Evolutionary conservation across 2,888 invertebrate genomes (phyloP).

Genomic region (Protophormia terraenovae): DNA sequence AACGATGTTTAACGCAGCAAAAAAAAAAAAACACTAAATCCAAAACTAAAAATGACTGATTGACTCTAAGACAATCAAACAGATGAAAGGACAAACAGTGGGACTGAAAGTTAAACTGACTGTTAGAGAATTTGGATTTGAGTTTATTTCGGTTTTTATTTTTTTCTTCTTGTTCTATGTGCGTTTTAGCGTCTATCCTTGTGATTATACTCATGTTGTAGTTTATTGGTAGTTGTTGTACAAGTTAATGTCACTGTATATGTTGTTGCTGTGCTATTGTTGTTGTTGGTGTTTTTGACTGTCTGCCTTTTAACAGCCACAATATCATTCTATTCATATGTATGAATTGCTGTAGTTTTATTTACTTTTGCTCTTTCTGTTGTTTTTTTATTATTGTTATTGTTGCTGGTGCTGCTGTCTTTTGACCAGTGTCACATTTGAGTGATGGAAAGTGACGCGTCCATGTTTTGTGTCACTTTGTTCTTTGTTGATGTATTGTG

Average conservation of each 20-base stretch:
- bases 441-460: conserved; percentile 80
- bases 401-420: conserved; percentile 52
- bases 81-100: background rate
- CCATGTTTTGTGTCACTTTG: conserved; percentile 80
- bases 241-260: conserved; percentile 47
- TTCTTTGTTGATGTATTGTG: conserved; percentile 79
- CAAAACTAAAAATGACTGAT: conserved; percentile 62
- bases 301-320: background rate
- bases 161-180: background rate
- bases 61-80: conserved; percentile 64
- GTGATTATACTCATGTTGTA: conserved; percentile 44
- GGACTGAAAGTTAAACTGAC: conserved; percentile 26
- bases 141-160: background rate
- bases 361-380: conserved; percentile 6
- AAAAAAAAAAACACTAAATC: conserved; percentile 25
- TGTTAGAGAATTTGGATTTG: conserved; percentile 29
- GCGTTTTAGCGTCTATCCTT: background rate
- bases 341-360: conserved; percentile 16
- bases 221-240: conserved; percentile 42
- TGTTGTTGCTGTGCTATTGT: background rate
- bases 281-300: background rate
- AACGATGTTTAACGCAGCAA: conserved; percentile 34
- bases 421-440: conserved; percentile 75
- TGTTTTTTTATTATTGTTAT: conserved; percentile 19
- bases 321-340: background rate